phyloP scores from a whole-genome alignment of 1,140 invertebrate genomes.

The Formica exsecta region DNA sequence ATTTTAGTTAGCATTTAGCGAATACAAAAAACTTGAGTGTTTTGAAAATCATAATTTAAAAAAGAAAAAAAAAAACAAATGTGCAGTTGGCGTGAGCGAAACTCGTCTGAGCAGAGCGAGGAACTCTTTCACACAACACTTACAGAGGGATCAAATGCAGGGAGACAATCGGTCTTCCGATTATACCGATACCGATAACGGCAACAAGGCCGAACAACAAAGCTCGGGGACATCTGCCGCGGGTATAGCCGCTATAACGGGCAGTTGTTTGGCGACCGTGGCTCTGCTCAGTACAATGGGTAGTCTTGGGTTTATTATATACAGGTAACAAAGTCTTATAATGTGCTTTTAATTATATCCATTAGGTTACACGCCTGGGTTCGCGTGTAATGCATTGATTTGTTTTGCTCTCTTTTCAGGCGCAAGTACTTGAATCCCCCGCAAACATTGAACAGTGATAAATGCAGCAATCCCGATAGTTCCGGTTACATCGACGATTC shows the following conservation, averaged over 20 bases:
- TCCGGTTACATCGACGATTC: conserved; percentile 96
- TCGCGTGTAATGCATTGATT: conserved; percentile 19
- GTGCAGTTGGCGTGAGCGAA: conserved; percentile 75
- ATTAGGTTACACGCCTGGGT: not conserved
- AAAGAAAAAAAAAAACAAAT: no score
- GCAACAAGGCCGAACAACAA: conserved; percentile 61
- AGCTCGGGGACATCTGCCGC: conserved; percentile 80
- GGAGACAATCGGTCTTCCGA: conserved; percentile 72
- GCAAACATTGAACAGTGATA: conserved; percentile 91
- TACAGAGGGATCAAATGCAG: conserved; percentile 79
- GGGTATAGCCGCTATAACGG: conserved; percentile 91
- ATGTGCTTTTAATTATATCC: conserved; percentile 14
- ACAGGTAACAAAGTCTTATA: conserved; percentile 83
- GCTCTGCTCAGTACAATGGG: conserved; percentile 89
- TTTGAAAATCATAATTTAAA: not conserved
- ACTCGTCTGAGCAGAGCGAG: conserved; percentile 81
- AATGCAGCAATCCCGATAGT: conserved; percentile 94
- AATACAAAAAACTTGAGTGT: not conserved
- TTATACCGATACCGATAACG: conserved; percentile 68
- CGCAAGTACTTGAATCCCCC: conserved; percentile 92
- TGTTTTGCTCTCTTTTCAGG: conserved; percentile 76
- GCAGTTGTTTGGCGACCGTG: conserved; percentile 90
- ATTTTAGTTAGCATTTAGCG: not conserved
- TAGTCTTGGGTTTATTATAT: conserved; percentile 91
- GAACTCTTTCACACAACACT: conserved; percentile 78